Base-by-base conservation (phyloP, 2,797 vertebrate genomes). In the Trachops cirrhosus region DNA sequence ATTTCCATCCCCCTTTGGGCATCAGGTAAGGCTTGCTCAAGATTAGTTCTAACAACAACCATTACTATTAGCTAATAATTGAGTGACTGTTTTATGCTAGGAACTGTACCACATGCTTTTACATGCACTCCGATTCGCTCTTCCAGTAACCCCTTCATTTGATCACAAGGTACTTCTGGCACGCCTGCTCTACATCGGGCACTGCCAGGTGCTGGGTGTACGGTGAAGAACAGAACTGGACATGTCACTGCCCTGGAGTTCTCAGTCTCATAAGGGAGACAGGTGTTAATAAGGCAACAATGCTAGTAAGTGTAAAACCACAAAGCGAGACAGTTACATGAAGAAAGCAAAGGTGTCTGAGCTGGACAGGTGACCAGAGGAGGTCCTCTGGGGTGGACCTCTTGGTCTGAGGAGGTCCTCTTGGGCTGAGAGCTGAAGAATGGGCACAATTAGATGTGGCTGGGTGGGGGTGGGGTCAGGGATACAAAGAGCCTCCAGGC, bases 11-110 rank as follows among this genome's bases (percentile, higher is more conserved):
- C 50, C 5, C n/a, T 64, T 9, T 41, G 50, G 75, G 44, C 10
- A 67, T 84, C 71, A 93, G 93, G 93, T 70, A 89, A 79, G 37
- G 83, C 57, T 96, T 91, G 83, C 50, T 93, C 88, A n/a, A 80
- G 90, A 82, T 37, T 46, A 39, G 11, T 48, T 52, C 50, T 71
- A 78, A 57, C 70, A 67, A 50, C 6, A 21, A 7, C 2, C 39
- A 48, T 57, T 8, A 10, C 48, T 73, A 15, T 9, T 14, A 48
- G 37, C 67, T 86, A n/a, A 21, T 68, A 85, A 50, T 0, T 4
- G 5, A 12, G 26, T 1, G 9, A 18, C 41, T 67, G 22, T 34
- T 32, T 26, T 5, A 12, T 2, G 32, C 0, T 0, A 37, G 50
- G 9, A 19, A 11, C 22, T n/a, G 2, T 4, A 0, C 29, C 14